phyloP scores from a whole-genome alignment of 2,888 invertebrate genomes.

The Conus canariensis region DNA sequence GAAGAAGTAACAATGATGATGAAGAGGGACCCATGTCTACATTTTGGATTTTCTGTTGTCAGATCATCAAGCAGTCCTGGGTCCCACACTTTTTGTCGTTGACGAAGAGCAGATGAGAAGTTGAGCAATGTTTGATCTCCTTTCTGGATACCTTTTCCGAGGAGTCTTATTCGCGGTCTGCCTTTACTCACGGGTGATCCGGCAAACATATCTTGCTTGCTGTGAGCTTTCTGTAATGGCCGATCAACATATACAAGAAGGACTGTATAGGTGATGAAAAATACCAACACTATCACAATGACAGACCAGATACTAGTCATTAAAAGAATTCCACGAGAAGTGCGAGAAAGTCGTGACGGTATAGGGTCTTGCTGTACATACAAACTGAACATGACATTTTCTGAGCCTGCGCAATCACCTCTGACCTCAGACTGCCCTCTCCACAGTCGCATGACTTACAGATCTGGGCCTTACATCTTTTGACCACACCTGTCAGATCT shows the following conservation, averaged over 20 bases:
- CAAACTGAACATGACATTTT: conserved; percentile 52
- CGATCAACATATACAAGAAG: conserved; percentile 61
- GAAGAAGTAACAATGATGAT: conserved; percentile 66
- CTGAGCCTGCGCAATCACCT: background rate
- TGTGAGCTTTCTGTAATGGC: conserved; percentile 21
- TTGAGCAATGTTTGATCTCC: conserved; percentile 32
- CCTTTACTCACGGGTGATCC: background rate
- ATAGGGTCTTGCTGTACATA: conserved; percentile 60
- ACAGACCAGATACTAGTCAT: conserved; percentile 68
- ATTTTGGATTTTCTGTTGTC: conserved; percentile 41
- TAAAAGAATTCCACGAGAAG: conserved; percentile 60
- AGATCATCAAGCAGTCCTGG: conserved; percentile 53
- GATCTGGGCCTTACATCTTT: background rate
- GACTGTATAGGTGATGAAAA: conserved; percentile 65
- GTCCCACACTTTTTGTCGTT: conserved; percentile 62
- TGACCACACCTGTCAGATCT: background rate
- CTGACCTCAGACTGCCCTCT: conserved; percentile 1
- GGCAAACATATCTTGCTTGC: background rate
- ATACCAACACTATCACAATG: conserved; percentile 60
- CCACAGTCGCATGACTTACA: background rate
- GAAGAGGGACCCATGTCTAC: conserved; percentile 45
- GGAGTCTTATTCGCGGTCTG: conserved; percentile 5
- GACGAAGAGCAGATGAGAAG: conserved; percentile 29
- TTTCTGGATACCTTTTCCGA: conserved; percentile 14
- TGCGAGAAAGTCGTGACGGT: conserved; percentile 53